These are phyloP conservation scores for Oenanthe melanoleuca DNA, from an alignment of 2,113 vertebrate genomes.

Conservation along the genomic window DNA sequence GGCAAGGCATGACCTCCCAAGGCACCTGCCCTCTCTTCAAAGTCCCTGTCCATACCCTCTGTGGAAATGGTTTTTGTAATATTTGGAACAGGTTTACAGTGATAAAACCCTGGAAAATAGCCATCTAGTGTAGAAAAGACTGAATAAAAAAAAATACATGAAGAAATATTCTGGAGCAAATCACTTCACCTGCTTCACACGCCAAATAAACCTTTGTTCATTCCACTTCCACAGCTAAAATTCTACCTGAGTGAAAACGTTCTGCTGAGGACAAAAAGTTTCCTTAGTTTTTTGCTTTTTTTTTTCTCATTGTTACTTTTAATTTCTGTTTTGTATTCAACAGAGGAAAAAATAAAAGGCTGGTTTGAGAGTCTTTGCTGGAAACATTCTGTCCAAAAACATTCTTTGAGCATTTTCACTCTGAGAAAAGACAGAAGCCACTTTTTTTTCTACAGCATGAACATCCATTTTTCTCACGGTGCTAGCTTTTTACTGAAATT, in stretches of 20 bases:
- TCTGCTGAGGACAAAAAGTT: not conserved
- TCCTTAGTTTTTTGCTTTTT: not conserved
- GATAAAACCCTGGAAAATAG: not conserved
- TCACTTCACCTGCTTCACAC: not conserved
- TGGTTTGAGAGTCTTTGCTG: not conserved
- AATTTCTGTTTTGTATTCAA: conserved; percentile 38
- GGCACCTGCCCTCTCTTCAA: not conserved
- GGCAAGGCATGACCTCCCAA: not conserved
- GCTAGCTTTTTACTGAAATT: conserved; percentile 18
- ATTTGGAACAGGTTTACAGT: not conserved
- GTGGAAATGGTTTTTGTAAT: fast-evolving
- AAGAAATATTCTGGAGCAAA: not conserved
- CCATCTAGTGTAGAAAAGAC: not conserved
- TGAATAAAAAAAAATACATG: not conserved
- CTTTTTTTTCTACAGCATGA: conserved; percentile 43
- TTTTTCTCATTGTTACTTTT: not conserved
- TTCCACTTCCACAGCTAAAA: not conserved
- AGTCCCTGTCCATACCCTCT: not conserved
- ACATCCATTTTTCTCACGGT: conserved; percentile 46
- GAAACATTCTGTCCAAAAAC: conserved; percentile 52
- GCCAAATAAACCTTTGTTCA: not conserved
- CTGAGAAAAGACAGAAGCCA: conserved; percentile 53
- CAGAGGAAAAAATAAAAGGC: not conserved
- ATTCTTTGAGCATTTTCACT: conserved; percentile 50
- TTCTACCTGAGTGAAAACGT: not conserved